phyloP scores from a whole-genome alignment of 2,797 vertebrate genomes.

The Anniella stebbinsi region DNA sequence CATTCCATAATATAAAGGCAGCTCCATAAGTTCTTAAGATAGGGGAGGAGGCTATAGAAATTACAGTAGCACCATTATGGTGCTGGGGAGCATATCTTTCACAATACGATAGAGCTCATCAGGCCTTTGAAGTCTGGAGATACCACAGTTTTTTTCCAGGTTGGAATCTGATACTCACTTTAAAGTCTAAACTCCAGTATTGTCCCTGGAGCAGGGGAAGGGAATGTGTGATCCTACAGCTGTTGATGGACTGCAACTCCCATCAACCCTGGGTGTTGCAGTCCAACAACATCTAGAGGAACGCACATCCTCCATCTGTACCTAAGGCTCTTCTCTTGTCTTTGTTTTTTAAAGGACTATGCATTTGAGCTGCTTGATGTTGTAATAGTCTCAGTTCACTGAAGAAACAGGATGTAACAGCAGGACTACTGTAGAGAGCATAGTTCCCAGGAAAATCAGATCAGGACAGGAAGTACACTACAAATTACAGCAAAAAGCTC shows the following conservation, averaged over 20 bases:
- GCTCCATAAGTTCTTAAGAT: neutral
- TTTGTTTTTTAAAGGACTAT: neutral
- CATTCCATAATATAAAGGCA: neutral
- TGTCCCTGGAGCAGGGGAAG: neutral
- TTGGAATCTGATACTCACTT: neutral
- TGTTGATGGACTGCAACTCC: no score
- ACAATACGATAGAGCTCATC: neutral
- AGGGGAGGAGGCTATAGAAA: neutral
- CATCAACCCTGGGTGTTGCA: no score
- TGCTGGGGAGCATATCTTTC: neutral
- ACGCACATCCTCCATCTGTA: no score
- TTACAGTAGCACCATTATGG: neutral
- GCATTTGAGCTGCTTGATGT: neutral
- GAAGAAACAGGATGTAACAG: neutral
- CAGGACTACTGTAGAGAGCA: neutral
- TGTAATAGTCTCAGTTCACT: neutral
- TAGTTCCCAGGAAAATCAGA: neutral
- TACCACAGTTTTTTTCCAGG: neutral
- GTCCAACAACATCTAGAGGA: no score
- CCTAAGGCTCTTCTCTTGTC: neutral
- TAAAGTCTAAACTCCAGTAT: neutral
- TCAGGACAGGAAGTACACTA: neutral
- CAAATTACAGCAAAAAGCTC: conserved; percentile 1
- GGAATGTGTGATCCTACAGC: no score
- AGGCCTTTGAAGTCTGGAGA: neutral